Evolutionary conservation across 2,113 vertebrate genomes (phyloP).

Genomic region (Cynocephalus volans): DNA sequence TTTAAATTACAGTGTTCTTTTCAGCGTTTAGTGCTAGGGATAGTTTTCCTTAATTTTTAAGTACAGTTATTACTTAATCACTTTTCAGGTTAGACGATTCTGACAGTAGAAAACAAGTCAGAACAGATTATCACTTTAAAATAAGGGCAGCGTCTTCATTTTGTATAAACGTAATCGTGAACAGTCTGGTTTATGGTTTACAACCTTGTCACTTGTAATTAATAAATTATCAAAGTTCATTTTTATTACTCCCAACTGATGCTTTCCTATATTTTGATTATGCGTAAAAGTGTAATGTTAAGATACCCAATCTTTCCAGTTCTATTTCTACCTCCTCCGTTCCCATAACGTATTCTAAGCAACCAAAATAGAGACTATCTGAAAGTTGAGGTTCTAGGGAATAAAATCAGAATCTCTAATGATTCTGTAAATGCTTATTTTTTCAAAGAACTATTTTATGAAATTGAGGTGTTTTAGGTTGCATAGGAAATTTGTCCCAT

Average conservation of each 20-base stretch:
- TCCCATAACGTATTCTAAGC: neutral
- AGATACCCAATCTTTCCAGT: constrained; percentile 27
- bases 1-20: constrained; percentile 39
- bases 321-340: constrained; percentile 17
- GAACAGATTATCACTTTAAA: neutral
- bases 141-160: neutral
- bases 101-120: neutral
- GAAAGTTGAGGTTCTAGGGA: constrained; percentile 57
- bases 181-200: neutral
- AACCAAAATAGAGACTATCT: constrained; percentile 40
- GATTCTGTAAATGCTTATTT: constrained; percentile 61
- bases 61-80: constrained; percentile 5
- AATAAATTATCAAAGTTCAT: constrained; percentile 12
- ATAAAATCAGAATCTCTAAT: constrained; percentile 50
- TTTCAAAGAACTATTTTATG: constrained; percentile 52
- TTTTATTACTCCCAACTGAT: neutral
- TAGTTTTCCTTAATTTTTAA: constrained; percentile 61
- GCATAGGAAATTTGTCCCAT: neutral
- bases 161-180: neutral
- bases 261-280: constrained; percentile 46
- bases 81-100: neutral
- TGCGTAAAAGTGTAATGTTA: constrained; percentile 30
- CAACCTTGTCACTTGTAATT: neutral
- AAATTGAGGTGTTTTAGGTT: neutral
- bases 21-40: neutral